phyloP scores from a whole-genome alignment of 2,113 vertebrate genomes.

The Phalacrocorax pelagicus region DNA sequence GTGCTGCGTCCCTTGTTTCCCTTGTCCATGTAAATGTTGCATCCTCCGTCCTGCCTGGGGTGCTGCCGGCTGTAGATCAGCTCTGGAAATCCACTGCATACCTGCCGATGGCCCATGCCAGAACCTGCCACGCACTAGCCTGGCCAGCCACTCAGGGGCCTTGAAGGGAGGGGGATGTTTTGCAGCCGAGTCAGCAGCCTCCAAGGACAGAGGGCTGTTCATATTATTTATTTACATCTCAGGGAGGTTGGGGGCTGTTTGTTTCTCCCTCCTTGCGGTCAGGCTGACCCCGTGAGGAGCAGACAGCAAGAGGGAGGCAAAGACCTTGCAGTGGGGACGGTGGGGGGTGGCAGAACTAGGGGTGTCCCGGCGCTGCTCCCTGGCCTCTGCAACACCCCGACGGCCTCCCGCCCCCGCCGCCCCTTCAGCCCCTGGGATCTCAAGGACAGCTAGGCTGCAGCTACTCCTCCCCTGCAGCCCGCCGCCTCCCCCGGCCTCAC shows the following conservation, averaged over 20 bases:
- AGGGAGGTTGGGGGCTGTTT: not conserved
- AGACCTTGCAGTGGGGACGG: not conserved
- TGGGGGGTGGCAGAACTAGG: rapidly evolving
- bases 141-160: rapidly evolving
- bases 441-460: not conserved
- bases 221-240: rapidly evolving
- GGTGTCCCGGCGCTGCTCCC: not conserved
- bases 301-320: not conserved
- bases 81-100: not conserved
- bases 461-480: not conserved
- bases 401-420: not conserved
- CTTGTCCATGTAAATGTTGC: rapidly evolving
- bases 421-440: not conserved
- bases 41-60: rapidly evolving
- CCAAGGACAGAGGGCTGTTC: not conserved
- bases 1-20: rapidly evolving
- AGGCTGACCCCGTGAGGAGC: not conserved
- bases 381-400: no score
- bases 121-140: not conserved
- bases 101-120: no score
- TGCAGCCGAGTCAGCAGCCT: not conserved
- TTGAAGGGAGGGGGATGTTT: not conserved
- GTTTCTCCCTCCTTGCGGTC: not conserved
- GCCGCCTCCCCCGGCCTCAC: not conserved
- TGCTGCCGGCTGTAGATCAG: not conserved